Base-by-base conservation (phyloP, 2,797 vertebrate genomes). In the Chelonia mydas region DNA sequence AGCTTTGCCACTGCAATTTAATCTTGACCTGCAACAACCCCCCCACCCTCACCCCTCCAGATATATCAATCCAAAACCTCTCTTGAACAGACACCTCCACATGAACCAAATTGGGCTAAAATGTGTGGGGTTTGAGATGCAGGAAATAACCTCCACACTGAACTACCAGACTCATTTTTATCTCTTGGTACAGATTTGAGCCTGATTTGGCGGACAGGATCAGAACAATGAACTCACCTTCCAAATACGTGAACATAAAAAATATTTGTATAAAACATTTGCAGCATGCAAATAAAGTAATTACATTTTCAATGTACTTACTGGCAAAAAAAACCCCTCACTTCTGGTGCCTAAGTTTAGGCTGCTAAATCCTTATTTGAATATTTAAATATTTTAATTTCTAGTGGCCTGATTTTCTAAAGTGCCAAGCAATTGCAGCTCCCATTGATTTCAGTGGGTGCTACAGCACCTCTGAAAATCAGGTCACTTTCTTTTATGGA, bases 131-230 rank as follows among this genome's bases (percentile, higher is more conserved):
- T 89, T 89, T 77, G 78, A 86, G 55, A 77, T 65, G 55, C 45
- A 81, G 59, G 84, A 76, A 95, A 79, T 55, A 86, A 94, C 85
- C 94, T 81, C 55, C 92, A 92, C 83, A 51, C 59, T 47, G 78
- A 93, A 86, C 31, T 68, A 92, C 55, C 61, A 53, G 88, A 25
- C 53, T 87, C 28, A 41, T 91, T 85, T 81, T 84, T 76, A 45
- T 87, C 93, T 50, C 89, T 79, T 45, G 41, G 23, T 78, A 37
- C 2, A 41, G 72, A 61, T 49, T 1, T 76, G 45, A 81, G 9
- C 91, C 9, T 5, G 54, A 57, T 86, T 92, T 81, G 92, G 50
- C 68, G 83, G 81, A 61, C 59, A 37, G 78, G 84, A 78, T 79
- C 45, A 79, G 16, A 19, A 11, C 72, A 17, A 23, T 84, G 53